Evolutionary conservation across 2,113 vertebrate genomes (phyloP).

Genomic region (Spea multiplicata): DNA sequence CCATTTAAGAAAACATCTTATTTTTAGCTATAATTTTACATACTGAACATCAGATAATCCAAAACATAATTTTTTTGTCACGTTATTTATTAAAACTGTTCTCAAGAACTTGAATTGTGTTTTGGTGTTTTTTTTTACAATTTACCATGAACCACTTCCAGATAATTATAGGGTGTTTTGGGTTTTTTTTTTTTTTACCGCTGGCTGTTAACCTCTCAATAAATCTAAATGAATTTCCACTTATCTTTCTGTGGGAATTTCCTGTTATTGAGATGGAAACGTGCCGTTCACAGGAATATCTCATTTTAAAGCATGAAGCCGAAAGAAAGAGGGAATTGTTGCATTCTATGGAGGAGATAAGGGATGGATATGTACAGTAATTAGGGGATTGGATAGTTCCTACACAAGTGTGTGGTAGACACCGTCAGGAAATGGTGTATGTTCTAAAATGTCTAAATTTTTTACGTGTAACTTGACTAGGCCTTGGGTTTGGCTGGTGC

Average conservation of each 20-base stretch:
- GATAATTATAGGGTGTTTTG: slow-evolving; percentile 4
- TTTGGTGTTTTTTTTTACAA: slow-evolving; percentile 50
- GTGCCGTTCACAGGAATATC: slow-evolving; percentile 1
- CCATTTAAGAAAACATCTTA: slow-evolving; percentile 80
- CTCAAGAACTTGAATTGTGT: slow-evolving; percentile 70
- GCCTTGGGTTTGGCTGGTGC: background rate
- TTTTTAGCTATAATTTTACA: slow-evolving; percentile 85
- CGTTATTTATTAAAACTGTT: slow-evolving; percentile 91
- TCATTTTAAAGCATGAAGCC: background rate
- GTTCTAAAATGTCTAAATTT: background rate
- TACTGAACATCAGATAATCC: slow-evolving; percentile 81
- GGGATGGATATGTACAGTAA: background rate
- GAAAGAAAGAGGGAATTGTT: background rate
- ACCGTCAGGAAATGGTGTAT: background rate
- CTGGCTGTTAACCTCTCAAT: slow-evolving; percentile 30
- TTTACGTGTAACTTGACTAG: background rate
- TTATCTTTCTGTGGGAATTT: slow-evolving; percentile 35
- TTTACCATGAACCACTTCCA: slow-evolving; percentile 44
- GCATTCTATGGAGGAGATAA: background rate
- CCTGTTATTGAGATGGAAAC: slow-evolving; percentile 27
- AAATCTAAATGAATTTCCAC: slow-evolving; percentile 26
- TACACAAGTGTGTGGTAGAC: background rate
- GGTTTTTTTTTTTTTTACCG: background rate
- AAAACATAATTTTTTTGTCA: slow-evolving; percentile 83
- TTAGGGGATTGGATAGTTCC: background rate